A percentile compares a stretch with the other conserved stretches of the same genome.
phyloP scores from a whole-genome alignment of 2,113 vertebrate genomes.

The Pelodiscus sinensis region DNA sequence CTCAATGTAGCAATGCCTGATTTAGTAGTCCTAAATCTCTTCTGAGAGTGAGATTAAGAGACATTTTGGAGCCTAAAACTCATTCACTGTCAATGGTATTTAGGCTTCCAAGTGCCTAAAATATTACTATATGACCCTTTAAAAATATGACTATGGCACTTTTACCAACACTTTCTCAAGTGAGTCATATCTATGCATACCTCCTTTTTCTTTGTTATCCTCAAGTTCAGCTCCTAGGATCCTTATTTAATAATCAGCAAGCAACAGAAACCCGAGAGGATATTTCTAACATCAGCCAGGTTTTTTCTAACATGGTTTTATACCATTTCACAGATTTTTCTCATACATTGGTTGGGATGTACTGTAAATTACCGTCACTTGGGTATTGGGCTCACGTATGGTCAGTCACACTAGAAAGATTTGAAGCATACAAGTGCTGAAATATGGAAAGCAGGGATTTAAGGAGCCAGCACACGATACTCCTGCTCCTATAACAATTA shows the following conservation, averaged over 20 bases:
- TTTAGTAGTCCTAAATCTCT: background rate
- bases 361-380: background rate
- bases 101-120: background rate
- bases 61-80: background rate
- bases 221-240: slow-evolving; percentile 27
- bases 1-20: background rate
- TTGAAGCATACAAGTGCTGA: background rate
- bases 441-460: background rate
- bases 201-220: background rate
- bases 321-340: background rate
- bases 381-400: background rate
- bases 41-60: background rate
- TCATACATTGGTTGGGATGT: background rate
- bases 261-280: slow-evolving; percentile 46
- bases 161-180: slow-evolving; percentile 28
- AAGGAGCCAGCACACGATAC: background rate
- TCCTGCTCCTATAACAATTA: background rate
- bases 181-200: slow-evolving; percentile 26
- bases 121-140: background rate
- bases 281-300: background rate
- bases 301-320: rapidly evolving
- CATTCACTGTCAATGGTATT: background rate
- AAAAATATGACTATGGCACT: background rate
- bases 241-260: slow-evolving; percentile 29
- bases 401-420: background rate